These are phyloP conservation scores for Platorchestia sp. DNA, from an alignment of 1,140 invertebrate species.

Conservation along the genomic window DNA sequence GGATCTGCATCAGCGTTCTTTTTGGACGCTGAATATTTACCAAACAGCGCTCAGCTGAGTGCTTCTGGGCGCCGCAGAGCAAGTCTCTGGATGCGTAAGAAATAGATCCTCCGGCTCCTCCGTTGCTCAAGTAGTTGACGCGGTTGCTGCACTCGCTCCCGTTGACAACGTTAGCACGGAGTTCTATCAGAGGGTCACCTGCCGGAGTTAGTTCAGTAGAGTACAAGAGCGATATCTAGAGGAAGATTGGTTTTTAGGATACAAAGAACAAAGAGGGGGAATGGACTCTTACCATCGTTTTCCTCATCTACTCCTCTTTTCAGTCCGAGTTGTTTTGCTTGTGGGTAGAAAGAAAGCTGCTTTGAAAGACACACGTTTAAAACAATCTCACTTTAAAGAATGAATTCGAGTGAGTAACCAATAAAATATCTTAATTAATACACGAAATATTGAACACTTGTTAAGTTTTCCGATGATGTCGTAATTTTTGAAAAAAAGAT, in stretches of 20 bases:
- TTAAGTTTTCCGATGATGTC: background rate
- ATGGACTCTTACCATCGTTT: conserved; percentile 12
- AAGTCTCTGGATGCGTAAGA: conserved; percentile 52
- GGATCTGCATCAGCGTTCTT: background rate
- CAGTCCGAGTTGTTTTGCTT: background rate
- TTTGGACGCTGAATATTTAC: background rate
- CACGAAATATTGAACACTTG: background rate
- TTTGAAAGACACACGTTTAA: background rate
- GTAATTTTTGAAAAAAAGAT: too few relatives aligned
- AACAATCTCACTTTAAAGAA: background rate
- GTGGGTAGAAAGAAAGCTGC: background rate
- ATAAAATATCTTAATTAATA: background rate
- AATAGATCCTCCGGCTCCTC: background rate
- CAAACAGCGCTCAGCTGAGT: conserved; percentile 51
- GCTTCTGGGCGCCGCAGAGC: conserved; percentile 40
- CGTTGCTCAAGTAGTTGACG: conserved; percentile 13
- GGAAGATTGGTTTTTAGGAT: background rate
- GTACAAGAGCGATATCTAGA: background rate
- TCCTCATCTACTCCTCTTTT: conserved; percentile 1
- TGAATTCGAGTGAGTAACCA: background rate
- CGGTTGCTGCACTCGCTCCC: conserved; percentile 7
- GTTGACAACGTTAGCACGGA: background rate
- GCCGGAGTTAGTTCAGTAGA: background rate
- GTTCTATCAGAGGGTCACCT: conserved; percentile 56
- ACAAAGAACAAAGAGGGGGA: background rate